Base-by-base conservation (phyloP, 2,888 invertebrate genomes). In the Melanargia galathea region DNA sequence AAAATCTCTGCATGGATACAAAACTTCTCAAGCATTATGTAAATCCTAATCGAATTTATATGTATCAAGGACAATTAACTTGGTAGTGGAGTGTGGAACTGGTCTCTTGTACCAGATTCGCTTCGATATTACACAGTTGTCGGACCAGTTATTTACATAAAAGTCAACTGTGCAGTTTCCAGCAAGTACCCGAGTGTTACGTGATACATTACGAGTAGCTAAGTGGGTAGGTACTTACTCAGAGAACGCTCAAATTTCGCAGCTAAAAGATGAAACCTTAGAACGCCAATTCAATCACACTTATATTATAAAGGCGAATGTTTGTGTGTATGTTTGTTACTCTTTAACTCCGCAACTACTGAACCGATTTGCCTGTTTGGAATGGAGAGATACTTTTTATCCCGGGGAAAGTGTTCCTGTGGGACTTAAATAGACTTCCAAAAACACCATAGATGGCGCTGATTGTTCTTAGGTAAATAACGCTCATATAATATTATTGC, bases 51-150 rank as follows among this genome's bases (percentile, higher is more conserved):
- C 35, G 24, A 58, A 58, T 18, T 20, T 35, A 60, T 56, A 45
- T 62, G 57, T 62, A 54, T 60, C 58, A 60, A 59, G 61, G 66
- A 62, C 45, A 56, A 52, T 30, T 30, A 43, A 30, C 52, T 52
- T 35, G 38, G 52, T 43, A 43, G 40, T 16, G 11, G 20, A 18
- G 16, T 40, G 35, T 54, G 35, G 43, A 51, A 58, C 58, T 58
- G 58, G 58, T 58, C 46, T 45, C 20, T 45, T 30, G 56, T 24
- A 45, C 56, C 48, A 58, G 58, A 58, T 58, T 58, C 35, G 57
- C 24, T 56, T 45, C 35, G n/a, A 18, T 10, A 48, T 58, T 48
- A 48, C 48, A 22, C 22, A 58, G 48, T 48, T 0, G 58, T 11
- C 16, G 3, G 48, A 58, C 58, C 58, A 22, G 58, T 58, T 58